phyloP scores from a whole-genome alignment of 2,797 vertebrate genomes.

The Eulemur mongoz region DNA sequence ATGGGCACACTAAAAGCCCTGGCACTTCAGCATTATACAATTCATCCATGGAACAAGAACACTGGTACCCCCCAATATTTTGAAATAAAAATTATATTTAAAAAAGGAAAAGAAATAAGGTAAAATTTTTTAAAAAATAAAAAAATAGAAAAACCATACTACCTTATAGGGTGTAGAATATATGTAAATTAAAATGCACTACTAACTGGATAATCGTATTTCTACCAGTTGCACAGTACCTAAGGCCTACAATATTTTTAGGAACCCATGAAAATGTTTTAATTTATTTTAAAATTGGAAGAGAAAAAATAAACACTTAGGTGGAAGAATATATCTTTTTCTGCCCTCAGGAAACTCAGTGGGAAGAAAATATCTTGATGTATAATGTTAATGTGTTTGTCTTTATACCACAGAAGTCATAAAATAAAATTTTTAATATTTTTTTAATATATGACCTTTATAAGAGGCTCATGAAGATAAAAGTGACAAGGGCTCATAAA shows the following conservation, averaged over 20 bases:
- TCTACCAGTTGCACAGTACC: not conserved
- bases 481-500: not conserved
- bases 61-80: no score
- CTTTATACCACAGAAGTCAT: not conserved
- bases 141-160: not conserved
- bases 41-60: no score
- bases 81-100: no score
- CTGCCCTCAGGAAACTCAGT: no score
- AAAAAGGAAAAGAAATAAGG: no score
- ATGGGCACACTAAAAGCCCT: no score
- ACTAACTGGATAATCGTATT: not conserved
- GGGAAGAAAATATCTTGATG: not conserved
- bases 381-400: not conserved
- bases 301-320: not conserved
- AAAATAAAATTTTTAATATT: not conserved
- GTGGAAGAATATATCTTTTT: not conserved
- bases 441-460: no score
- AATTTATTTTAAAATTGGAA: not conserved
- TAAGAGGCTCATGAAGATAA: not conserved
- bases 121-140: no score
- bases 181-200: not conserved
- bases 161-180: not conserved
- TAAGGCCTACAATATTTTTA: not conserved
- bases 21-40: no score
- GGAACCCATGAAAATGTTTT: not conserved